Evolutionary conservation across 1,140 invertebrate genomes (phyloP).

Genomic region (Riptortus pedestris): DNA sequence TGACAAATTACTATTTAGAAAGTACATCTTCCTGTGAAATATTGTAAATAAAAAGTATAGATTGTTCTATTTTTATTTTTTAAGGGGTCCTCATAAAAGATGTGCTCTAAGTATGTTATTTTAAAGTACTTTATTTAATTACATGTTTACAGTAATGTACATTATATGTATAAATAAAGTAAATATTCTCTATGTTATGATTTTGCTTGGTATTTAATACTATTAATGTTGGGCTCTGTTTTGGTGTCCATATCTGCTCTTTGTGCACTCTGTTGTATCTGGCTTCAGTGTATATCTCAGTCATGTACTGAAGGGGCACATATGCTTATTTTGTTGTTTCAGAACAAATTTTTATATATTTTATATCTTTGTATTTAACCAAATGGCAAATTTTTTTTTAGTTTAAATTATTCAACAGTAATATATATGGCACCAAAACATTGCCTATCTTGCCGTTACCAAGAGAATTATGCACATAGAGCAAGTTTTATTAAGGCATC

Average conservation of each 20-base stretch:
- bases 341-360: conserved; percentile 30
- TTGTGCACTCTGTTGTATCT: conserved; percentile 47
- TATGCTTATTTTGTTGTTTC: too few relatives aligned
- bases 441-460: conserved; percentile 46
- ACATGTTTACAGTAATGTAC: conserved; percentile 8
- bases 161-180: conserved; percentile 23
- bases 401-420: too few relatives aligned
- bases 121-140: conserved; percentile 18
- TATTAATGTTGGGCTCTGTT: conserved; percentile 40
- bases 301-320: conserved; percentile 9
- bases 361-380: too few relatives aligned
- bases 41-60: too few relatives aligned
- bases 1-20: too few relatives aligned
- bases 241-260: conserved; percentile 49
- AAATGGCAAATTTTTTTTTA: too few relatives aligned
- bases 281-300: conserved; percentile 21
- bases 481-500: conserved; percentile 29
- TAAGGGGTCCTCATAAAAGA: conserved; percentile 3
- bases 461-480: conserved; percentile 48
- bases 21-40: too few relatives aligned
- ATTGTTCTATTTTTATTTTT: conserved; percentile 16
- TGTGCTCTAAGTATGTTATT: conserved; percentile 13
- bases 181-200: conserved; percentile 24
- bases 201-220: conserved; percentile 25
- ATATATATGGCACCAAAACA: conserved; percentile 56